Evolutionary conservation across 2,797 vertebrate genomes (phyloP), one percentile per base, ranked within the genome.

Genomic region (Dicrostonyx torquatus): DNA sequence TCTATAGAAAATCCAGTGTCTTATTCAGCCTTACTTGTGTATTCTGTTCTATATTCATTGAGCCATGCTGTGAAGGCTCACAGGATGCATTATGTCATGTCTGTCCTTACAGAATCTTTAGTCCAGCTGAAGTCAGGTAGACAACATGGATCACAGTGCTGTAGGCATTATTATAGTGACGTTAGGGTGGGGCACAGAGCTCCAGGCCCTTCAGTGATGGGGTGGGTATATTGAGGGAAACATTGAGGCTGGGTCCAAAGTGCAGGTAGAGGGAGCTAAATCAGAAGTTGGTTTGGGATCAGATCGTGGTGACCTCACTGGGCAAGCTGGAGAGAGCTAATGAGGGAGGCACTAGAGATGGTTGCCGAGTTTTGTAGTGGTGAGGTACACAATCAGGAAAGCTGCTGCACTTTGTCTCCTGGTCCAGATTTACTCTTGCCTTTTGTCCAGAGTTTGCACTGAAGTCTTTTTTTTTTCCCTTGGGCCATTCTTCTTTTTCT

Each of bases 401-500:
- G 78, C 18, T 34, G 64, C 93, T 93, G 5, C 90, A 50, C 88
- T 29, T 95, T 96, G 78, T 95, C 82, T 95, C 87, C 97, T 97
- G 85, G 94, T 94, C 87, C 94, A 95, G 0, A 94, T 95, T 93
- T 94, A 88, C 94, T 94, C 94, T n/a, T 76, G 8, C 66, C 6
- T 89, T 86, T 96, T 90, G 84, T 95, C 87, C 84, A 78, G 80
- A 91, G 84, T 96, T 68, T 95, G 78, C 94, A 43, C 96, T 97
- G 91, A 85, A 97, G 91, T 91, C 93, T 97, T 78, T 89, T 43
- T n/a, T n/a, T 84, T 48, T 96, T 90, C 29, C 75, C 48, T 98
- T 78, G 85, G 96, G 96, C 95, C 92, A 34, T 64, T 91, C 88
- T 90, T 97, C 29, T 98, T 97, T 89, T 97, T 40, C 88, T 97